Conservation (phyloP, 1,140 invertebrate genomes). For the Zelostemma sp. region DNA sequence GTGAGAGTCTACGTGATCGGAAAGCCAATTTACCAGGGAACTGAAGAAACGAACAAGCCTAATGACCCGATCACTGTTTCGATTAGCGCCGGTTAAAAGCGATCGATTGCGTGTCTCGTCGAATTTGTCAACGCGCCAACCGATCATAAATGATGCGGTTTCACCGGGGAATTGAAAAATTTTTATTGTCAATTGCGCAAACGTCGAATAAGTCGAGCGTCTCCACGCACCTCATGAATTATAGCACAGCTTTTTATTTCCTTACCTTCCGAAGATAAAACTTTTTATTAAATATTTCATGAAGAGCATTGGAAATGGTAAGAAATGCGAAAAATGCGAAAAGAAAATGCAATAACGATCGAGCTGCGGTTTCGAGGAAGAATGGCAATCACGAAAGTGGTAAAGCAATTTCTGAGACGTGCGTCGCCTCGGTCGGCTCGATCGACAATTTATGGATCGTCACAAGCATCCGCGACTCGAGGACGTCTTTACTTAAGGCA, state of each 20-base stretch:
- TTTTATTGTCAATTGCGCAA: neutral
- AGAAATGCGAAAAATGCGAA: slow-evolving; percentile 2
- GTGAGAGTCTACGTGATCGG: slow-evolving; percentile 65
- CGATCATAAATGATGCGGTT: slow-evolving; percentile 45
- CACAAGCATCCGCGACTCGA: neutral
- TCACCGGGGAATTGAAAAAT: neutral
- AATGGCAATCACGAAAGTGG: slow-evolving; percentile 5
- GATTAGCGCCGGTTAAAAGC: slow-evolving; percentile 64
- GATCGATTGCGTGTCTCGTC: slow-evolving; percentile 66
- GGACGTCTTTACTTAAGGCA: slow-evolving; percentile 42
- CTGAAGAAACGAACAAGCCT: slow-evolving; percentile 56
- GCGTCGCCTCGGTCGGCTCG: neutral
- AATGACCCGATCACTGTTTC: slow-evolving; percentile 68
- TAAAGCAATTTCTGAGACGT: slow-evolving; percentile 1
- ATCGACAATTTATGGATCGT: slow-evolving; percentile 7
- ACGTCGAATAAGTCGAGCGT: neutral
- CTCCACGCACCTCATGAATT: too few species aligned
- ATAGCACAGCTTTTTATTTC: too few species aligned
- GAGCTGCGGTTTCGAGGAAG: slow-evolving; percentile 1
- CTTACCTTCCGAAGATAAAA: too few species aligned
- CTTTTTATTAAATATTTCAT: slow-evolving; percentile 1
- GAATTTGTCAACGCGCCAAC: slow-evolving; percentile 68
- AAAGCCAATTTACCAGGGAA: slow-evolving; percentile 58
- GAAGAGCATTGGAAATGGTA: neutral
- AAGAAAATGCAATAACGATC: neutral